These are phyloP conservation scores for Corythoichthys intestinalis DNA, from an alignment of 2,113 vertebrate species.

Conservation along the genomic window DNA sequence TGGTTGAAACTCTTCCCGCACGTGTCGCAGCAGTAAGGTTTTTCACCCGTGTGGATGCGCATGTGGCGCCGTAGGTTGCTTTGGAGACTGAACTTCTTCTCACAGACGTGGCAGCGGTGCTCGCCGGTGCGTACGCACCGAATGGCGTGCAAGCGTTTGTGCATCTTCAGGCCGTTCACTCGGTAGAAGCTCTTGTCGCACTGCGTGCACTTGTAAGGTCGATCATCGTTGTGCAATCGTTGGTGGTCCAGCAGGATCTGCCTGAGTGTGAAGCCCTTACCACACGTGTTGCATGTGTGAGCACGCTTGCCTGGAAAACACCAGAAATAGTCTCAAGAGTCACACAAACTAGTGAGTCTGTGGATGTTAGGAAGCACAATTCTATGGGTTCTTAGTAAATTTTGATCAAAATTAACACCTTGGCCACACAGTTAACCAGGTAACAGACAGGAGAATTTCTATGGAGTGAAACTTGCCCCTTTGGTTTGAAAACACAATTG, in stretches of 20 bases:
- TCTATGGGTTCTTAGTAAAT: too few species aligned
- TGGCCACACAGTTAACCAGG: too few species aligned
- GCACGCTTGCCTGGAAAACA: conserved; percentile 55
- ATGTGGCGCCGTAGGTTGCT: conserved; percentile 75
- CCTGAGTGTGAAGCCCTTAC: conserved; percentile 63
- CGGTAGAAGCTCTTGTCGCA: conserved; percentile 70
- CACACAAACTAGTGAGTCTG: too few species aligned
- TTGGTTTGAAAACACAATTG: too few species aligned
- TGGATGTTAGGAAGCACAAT: too few species aligned
- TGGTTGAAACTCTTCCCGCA: conserved; percentile 71
- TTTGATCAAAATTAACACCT: too few species aligned
- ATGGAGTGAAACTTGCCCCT: too few species aligned
- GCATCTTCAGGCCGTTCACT: conserved; percentile 61
- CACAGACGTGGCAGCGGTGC: conserved; percentile 57
- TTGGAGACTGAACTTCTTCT: conserved; percentile 64
- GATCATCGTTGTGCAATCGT: conserved; percentile 48
- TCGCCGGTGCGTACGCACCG: conserved; percentile 51
- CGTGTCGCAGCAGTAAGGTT: conserved; percentile 59
- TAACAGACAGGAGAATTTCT: too few species aligned
- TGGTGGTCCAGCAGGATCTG: conserved; percentile 63
- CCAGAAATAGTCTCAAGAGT: background rate
- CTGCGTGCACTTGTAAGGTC: conserved; percentile 58
- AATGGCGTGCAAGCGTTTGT: conserved; percentile 39
- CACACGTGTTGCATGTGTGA: conserved; percentile 62
- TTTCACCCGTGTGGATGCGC: conserved; percentile 73